Percentiles rank a stretch among this genome's conserved stretches.
phyloP scores from a whole-genome alignment of 2,888 invertebrate genomes.

The Leucania comma region DNA sequence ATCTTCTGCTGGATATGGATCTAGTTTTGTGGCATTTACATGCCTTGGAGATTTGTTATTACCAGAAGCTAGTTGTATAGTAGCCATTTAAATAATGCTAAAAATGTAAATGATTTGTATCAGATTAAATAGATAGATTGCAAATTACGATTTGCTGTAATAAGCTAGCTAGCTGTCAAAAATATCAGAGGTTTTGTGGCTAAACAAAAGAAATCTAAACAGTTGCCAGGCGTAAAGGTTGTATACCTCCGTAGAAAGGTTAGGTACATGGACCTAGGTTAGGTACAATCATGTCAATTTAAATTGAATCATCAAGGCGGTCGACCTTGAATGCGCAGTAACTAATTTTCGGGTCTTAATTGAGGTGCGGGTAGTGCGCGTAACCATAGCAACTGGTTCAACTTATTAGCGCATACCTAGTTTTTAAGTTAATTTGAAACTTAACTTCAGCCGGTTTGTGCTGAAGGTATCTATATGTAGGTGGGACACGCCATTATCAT shows the following conservation, averaged over 20 bases:
- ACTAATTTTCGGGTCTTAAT: too few species aligned
- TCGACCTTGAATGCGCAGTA: too few species aligned
- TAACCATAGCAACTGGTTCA: too few species aligned
- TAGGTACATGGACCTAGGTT: background rate
- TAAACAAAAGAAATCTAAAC: slow-evolving; percentile 45
- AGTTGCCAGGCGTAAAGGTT: slow-evolving; percentile 16
- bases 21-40: slow-evolving; percentile 37
- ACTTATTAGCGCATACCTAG: too few species aligned
- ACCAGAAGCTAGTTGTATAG: slow-evolving; percentile 73
- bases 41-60: slow-evolving; percentile 71
- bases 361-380: too few species aligned
- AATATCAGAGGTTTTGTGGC: slow-evolving; percentile 12
- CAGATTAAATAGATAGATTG: slow-evolving; percentile 9
- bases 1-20: slow-evolving; percentile 39
- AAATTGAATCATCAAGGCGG: too few species aligned
- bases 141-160: slow-evolving; percentile 26
- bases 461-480: too few species aligned
- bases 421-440: too few species aligned
- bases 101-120: slow-evolving; percentile 14
- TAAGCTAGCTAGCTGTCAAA: slow-evolving; percentile 34
- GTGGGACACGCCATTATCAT: too few species aligned
- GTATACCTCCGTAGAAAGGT: background rate
- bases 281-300: too few species aligned
- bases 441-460: too few species aligned
- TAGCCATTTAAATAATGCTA: slow-evolving; percentile 68